Percentiles rank a stretch among this genome's conserved stretches.
Evolutionary conservation across 2,797 vertebrate species (phyloP).

Genomic region (Fistularia tabacaria): DNA sequence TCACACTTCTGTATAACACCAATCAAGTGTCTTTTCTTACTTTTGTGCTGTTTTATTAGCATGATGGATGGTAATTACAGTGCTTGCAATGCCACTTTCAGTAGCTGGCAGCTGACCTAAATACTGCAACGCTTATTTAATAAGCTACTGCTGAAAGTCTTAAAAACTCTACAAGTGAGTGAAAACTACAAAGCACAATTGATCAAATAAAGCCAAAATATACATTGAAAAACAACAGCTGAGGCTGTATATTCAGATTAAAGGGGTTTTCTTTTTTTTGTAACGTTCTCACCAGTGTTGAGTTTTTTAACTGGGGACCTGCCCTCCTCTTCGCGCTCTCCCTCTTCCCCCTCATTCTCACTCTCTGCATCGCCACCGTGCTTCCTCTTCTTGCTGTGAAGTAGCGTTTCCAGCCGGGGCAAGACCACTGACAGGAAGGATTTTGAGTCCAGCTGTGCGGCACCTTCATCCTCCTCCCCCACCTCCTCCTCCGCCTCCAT

Average conservation of each 20-base stretch:
- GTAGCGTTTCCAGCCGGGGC: slow-evolving; percentile 94
- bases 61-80: slow-evolving; percentile 14
- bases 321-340: slow-evolving; percentile 82
- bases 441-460: slow-evolving; percentile 88
- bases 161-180: neutral
- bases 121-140: slow-evolving; percentile 10
- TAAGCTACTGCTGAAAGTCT: neutral
- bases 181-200: too few species aligned
- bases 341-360: slow-evolving; percentile 79
- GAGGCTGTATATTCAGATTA: too few species aligned
- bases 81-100: neutral
- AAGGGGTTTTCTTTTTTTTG: neutral
- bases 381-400: slow-evolving; percentile 95
- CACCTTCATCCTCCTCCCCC: slow-evolving; percentile 54
- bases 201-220: too few species aligned
- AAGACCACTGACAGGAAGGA: slow-evolving; percentile 98
- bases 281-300: slow-evolving; percentile 79
- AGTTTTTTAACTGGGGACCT: slow-evolving; percentile 87
- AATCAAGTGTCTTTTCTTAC: slow-evolving; percentile 12
- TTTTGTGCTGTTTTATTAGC: slow-evolving; percentile 3
- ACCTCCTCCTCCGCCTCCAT: slow-evolving; percentile 68
- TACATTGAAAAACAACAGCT: too few species aligned
- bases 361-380: slow-evolving; percentile 81
- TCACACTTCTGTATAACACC: slow-evolving; percentile 5
- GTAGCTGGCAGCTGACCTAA: slow-evolving; percentile 1